Conservation (phyloP, 2,888 invertebrate species). For the Hirtodrosophila cameraria region DNA sequence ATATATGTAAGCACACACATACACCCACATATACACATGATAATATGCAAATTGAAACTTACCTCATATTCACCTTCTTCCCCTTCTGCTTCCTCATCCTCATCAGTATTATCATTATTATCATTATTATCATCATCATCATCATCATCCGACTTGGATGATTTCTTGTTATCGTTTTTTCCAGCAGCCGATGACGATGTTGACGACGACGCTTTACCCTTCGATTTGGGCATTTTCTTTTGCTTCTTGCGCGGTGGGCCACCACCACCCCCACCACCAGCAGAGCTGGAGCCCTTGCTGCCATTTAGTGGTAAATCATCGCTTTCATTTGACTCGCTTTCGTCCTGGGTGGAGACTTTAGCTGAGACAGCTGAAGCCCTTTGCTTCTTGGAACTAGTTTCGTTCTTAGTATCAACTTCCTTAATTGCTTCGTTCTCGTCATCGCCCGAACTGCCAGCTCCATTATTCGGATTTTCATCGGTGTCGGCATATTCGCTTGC, state of each 20-base stretch:
- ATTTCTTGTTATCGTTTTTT: slow-evolving; percentile 25
- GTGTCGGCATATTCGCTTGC: slow-evolving; percentile 65
- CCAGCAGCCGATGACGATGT: neutral
- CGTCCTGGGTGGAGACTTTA: neutral
- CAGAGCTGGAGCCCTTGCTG: slow-evolving; percentile 71
- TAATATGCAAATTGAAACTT: neutral
- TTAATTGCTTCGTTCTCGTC: slow-evolving; percentile 30
- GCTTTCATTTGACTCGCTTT: slow-evolving; percentile 69
- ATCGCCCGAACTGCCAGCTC: slow-evolving; percentile 37
- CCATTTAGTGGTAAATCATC: slow-evolving; percentile 74
- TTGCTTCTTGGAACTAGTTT: slow-evolving; percentile 34
- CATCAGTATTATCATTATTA: no score
- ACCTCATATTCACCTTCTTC: slow-evolving; percentile 69
- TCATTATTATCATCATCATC: slow-evolving; percentile 71
- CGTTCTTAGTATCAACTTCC: slow-evolving; percentile 36
- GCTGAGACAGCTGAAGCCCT: neutral
- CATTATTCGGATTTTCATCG: slow-evolving; percentile 70
- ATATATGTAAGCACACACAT: no score
- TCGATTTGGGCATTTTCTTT: slow-evolving; percentile 31
- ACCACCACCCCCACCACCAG: no score
- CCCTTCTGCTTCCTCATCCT: slow-evolving; percentile 82
- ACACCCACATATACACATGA: no score
- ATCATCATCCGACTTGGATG: slow-evolving; percentile 8
- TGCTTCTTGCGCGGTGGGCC: slow-evolving; percentile 66
- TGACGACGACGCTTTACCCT: slow-evolving; percentile 14